Conservation (phyloP, 2,888 invertebrate species). For the Myopa tessellatipennis region DNA sequence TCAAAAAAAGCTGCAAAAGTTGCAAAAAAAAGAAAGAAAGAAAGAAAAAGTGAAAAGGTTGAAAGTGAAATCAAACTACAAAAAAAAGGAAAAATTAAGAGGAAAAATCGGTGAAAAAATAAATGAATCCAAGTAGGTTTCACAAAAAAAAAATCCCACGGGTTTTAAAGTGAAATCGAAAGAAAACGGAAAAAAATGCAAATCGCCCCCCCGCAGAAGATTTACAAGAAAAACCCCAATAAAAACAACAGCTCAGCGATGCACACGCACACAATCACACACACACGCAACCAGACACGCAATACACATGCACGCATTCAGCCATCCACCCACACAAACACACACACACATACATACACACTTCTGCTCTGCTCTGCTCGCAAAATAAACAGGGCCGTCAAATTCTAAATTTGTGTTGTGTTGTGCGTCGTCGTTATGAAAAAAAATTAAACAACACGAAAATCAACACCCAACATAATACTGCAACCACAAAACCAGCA, state of each 20-base stretch:
- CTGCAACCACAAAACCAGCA: neutral
- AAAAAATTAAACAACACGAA: neutral
- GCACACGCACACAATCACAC: conserved; percentile 21
- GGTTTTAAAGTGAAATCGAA: neutral
- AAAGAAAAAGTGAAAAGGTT: neutral
- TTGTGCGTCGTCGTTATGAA: neutral
- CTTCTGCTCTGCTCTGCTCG: neutral
- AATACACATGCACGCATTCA: conserved; percentile 21
- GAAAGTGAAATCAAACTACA: neutral
- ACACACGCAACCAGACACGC: conserved; percentile 24
- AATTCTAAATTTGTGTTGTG: neutral
- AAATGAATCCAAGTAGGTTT: neutral
- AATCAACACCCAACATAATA: neutral
- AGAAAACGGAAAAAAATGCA: neutral
- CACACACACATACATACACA: conserved; percentile 23
- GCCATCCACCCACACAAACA: conserved; percentile 26
- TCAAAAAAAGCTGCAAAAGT: neutral
- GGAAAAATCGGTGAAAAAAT: neutral
- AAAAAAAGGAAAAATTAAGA: conserved; percentile 5
- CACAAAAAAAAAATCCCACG: too few species aligned
- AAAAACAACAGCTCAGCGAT: neutral
- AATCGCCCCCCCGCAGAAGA: neutral
- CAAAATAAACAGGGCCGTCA: neutral
- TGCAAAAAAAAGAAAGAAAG: neutral
- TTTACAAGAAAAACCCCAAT: neutral